Conservation (phyloP, 2,888 invertebrate species). For the Dolichomitus sp. region DNA sequence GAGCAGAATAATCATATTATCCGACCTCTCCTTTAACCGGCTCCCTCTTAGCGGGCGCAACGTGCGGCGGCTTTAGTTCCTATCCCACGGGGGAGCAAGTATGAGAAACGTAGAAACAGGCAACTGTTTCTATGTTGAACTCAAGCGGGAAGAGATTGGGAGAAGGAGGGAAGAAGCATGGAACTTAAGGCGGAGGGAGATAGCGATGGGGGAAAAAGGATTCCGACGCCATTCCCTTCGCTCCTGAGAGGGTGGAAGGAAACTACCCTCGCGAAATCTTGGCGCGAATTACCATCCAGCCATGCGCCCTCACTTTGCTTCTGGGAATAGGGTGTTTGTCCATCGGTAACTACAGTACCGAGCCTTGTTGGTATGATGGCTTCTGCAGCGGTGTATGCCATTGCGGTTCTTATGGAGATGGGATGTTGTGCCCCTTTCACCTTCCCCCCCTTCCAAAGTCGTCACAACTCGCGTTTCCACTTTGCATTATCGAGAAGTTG, state of each 20-base stretch:
- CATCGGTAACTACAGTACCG: background rate
- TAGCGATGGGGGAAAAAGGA: constrained; percentile 11
- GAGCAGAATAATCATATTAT: constrained; percentile 79
- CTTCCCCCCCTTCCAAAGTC: background rate
- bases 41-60: constrained; percentile 54
- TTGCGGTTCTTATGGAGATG: background rate
- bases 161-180: background rate
- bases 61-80: constrained; percentile 44
- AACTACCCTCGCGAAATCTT: constrained; percentile 19
- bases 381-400: background rate
- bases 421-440: background rate
- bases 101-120: constrained; percentile 30
- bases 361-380: no score
- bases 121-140: constrained; percentile 18
- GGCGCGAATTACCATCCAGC: constrained; percentile 32
- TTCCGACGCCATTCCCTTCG: background rate
- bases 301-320: constrained; percentile 5
- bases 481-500: constrained; percentile 11
- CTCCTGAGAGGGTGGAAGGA: background rate
- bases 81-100: constrained; percentile 9
- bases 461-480: no score
- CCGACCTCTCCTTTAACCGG: constrained; percentile 64
- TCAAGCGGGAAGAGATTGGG: constrained; percentile 4
- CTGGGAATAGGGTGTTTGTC: constrained; percentile 8
- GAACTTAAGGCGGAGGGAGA: background rate